A percentile compares a stretch with the other conserved stretches of the same genome.
phyloP scores from a whole-genome alignment of 1,140 invertebrate species.

The Trichonephila clavata region DNA sequence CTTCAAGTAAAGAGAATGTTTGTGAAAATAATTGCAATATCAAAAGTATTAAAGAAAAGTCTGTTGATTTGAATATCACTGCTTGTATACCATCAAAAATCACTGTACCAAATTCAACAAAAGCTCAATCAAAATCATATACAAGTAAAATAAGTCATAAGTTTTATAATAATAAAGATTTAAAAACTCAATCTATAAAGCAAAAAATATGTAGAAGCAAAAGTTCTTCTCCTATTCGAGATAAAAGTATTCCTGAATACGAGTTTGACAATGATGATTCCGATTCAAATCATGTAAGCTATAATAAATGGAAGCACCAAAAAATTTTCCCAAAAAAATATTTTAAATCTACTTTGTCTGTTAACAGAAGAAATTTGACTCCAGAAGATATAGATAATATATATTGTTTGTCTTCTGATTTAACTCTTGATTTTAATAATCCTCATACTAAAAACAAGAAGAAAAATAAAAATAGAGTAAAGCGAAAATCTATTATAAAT shows the following conservation, averaged over 20 bases:
- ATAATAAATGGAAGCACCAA: conserved; percentile 22
- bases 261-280: conserved; percentile 12
- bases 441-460: background rate
- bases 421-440: background rate
- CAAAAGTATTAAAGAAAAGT: background rate
- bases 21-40: background rate
- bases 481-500: background rate
- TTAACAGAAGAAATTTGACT: background rate
- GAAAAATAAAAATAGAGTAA: background rate
- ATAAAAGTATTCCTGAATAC: conserved; percentile 23
- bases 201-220: background rate
- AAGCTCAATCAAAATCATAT: background rate
- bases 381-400: background rate
- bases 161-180: background rate
- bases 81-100: background rate
- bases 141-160: background rate
- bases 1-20: background rate
- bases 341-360: background rate
- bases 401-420: background rate
- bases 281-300: conserved; percentile 7
- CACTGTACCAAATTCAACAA: background rate
- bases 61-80: background rate
- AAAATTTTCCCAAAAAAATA: background rate
- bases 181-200: background rate
- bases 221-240: background rate